phyloP scores from a whole-genome alignment of 2,888 invertebrate species.

The Amphipyra tragopoginis region DNA sequence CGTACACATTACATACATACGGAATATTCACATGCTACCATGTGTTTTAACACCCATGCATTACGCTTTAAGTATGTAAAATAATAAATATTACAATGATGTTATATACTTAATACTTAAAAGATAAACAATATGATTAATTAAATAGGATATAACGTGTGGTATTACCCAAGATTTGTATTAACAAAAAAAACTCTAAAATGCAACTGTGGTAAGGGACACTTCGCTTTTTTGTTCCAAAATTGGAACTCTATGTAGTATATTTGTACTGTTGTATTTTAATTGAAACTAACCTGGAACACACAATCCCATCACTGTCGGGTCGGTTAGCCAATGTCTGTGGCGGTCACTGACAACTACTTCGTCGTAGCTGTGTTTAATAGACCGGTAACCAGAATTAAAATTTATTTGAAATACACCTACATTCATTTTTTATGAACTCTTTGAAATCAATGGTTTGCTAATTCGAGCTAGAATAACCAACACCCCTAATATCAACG shows the following conservation, averaged over 20 bases:
- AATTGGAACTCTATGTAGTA: neutral
- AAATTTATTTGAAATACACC: neutral
- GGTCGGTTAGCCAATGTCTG: conserved; percentile 8
- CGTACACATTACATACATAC: neutral
- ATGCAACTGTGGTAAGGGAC: conserved; percentile 4
- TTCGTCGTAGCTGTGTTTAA: neutral
- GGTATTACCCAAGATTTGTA: neutral
- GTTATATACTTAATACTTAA: neutral
- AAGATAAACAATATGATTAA: too few relatives aligned
- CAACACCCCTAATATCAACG: too few relatives aligned
- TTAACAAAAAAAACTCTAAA: conserved; percentile 6
- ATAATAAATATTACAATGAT: conserved; percentile 2
- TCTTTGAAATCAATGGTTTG: too few relatives aligned
- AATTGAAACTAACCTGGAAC: conserved; percentile 20
- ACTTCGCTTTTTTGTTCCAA: conserved; percentile 3
- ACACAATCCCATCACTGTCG: neutral
- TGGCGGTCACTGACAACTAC: neutral
- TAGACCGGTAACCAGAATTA: neutral
- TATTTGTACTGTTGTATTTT: conserved; percentile 14
- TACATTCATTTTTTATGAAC: too few relatives aligned
- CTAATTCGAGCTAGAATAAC: too few relatives aligned
- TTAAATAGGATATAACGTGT: neutral
- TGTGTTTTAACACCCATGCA: conserved; percentile 1
- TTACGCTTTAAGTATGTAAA: conserved; percentile 4
- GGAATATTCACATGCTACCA: neutral